phyloP scores from a whole-genome alignment of 1,140 invertebrate genomes.

The Heliconius hewitsoni region DNA sequence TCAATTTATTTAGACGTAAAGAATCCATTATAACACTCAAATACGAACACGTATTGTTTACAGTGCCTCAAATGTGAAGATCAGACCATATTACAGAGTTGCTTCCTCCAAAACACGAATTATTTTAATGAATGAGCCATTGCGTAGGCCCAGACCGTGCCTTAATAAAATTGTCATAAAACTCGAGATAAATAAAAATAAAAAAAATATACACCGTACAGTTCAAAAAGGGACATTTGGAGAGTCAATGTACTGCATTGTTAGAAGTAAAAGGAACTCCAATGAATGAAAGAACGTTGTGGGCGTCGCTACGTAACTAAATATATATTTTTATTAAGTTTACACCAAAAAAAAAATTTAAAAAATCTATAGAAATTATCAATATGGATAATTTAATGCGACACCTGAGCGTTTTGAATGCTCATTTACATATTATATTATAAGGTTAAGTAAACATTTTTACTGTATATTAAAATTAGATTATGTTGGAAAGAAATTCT shows the following conservation, averaged over 20 bases:
- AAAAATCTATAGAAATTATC: conserved; percentile 11
- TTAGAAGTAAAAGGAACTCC: conserved; percentile 38
- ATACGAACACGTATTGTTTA: conserved; percentile 22
- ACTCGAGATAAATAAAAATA: conserved; percentile 63
- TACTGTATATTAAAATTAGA: conserved; percentile 11
- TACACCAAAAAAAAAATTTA: not conserved
- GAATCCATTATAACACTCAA: not conserved
- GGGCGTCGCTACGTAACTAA: conserved; percentile 18
- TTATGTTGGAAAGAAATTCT: not conserved
- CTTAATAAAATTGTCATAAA: conserved; percentile 77
- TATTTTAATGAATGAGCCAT: conserved; percentile 67
- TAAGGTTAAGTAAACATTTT: not conserved
- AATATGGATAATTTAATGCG: conserved; percentile 1
- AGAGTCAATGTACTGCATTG: conserved; percentile 60
- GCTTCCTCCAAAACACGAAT: conserved; percentile 48
- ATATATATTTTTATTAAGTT: conserved; percentile 22
- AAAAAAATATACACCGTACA: conserved; percentile 46
- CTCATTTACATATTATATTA: conserved; percentile 3
- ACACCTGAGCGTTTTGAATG: not conserved
- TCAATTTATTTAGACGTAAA: not conserved
- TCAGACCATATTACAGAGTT: conserved; percentile 24
- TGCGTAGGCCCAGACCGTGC: conserved; percentile 60
- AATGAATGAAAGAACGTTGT: conserved; percentile 26
- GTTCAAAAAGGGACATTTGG: conserved; percentile 51
- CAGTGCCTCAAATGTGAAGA: conserved; percentile 20